These are phyloP conservation scores for Metallyticus violacea DNA, from an alignment of 2,888 invertebrate species.

Conservation along the genomic window DNA sequence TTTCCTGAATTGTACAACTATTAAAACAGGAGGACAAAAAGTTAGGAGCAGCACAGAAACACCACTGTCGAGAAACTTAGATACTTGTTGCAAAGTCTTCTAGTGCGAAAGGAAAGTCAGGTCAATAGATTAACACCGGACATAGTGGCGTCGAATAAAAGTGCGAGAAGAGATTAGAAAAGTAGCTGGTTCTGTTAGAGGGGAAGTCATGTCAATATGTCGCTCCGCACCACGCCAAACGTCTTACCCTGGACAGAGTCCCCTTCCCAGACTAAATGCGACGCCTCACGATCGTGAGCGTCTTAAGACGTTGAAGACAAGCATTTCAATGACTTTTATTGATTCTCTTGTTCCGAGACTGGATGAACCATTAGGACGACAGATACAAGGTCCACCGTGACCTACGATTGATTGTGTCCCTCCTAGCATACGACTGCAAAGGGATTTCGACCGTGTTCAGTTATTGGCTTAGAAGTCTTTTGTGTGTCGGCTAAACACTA, in stretches of 20 bases:
- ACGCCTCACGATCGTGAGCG: too few relatives aligned
- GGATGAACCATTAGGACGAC: background rate
- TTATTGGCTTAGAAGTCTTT: background rate
- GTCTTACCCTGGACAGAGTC: background rate
- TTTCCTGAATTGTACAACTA: too few relatives aligned
- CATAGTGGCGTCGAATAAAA: background rate
- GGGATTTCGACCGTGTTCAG: background rate
- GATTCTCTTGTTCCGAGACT: background rate
- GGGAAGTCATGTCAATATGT: background rate
- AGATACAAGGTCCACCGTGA: too few relatives aligned
- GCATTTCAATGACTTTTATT: constrained; percentile 10
- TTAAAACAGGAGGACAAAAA: too few relatives aligned
- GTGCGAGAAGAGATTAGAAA: background rate
- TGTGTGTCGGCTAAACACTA: too few relatives aligned
- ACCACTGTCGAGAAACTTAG: too few relatives aligned
- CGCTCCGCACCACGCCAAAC: too few relatives aligned
- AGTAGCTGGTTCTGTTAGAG: too few relatives aligned
- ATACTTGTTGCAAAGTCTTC: background rate
- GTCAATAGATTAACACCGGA: background rate
- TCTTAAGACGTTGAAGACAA: background rate
- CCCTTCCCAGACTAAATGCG: background rate
- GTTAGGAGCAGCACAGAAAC: too few relatives aligned
- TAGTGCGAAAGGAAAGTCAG: background rate
- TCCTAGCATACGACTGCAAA: background rate
- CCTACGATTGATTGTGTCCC: background rate